Evolutionary conservation across 2,797 vertebrate species (phyloP), one percentile per base, ranked within the genome.

Genomic region (Chloroceryle amazona): DNA sequence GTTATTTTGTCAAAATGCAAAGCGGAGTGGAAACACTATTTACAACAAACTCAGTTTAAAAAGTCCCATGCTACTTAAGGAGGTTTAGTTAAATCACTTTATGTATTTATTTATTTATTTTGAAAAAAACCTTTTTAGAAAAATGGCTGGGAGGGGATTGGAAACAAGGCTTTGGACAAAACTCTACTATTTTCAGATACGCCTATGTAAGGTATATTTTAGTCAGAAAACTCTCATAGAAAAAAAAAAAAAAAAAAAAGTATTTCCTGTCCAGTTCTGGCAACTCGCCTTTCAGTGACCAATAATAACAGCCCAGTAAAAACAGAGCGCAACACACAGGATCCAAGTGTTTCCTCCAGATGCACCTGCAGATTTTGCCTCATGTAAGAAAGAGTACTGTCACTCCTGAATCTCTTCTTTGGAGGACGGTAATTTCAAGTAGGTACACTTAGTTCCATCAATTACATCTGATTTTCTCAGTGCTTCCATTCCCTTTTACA

Each of bases 261-360:
- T 14, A 79, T 80, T 92, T 97, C 96, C 95, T 94, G 87, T 74
- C 79, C 65, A 62, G 37, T 78, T 92, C 67, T 95, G 89, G 94
- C 93, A 86, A 62, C 46, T 91, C 96, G 96, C 94, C 95, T 93
- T 93, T 81, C 61, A 88, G 87, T 74, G 76, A 86, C 93, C 82
- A 91, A 63, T 86, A 94, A 95, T 90, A 97, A 96, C n/a, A 96
- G 86, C 28, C 46, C 73, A 72, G 76, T 79, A 89, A 95, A 96
- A 96, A 93, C 75, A 93, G 78, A 86, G 28, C 2, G 4, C 46
- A 81, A 62, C 84, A 85, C 81, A 96, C 94, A 97, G 96, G 96
- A 97, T 96, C 91, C 94, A 95, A 97, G 91, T 95, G 95, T 95
- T 96, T 96, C 95, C 95, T 96, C 91, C 91, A 94, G 93, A 95